phyloP scores from a whole-genome alignment of 2,888 invertebrate species.

The Drosophila sordidapex region DNA sequence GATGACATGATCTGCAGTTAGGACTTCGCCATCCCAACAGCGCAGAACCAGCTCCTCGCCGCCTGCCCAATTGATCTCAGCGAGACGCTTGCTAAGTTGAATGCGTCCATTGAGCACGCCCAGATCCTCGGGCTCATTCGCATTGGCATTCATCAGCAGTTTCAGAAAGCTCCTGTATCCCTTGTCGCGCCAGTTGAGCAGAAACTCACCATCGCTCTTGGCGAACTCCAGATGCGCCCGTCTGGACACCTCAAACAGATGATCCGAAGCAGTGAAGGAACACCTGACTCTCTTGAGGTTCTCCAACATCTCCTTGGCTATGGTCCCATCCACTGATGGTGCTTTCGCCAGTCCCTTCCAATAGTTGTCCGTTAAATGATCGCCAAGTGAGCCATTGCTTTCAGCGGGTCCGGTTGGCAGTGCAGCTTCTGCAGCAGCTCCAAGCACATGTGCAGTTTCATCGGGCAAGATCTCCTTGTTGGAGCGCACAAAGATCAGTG shows the following conservation, averaged over 20 bases:
- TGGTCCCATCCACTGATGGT: conserved; percentile 74
- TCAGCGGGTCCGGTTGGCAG: conserved; percentile 30
- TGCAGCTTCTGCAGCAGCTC: conserved; percentile 28
- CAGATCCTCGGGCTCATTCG: conserved; percentile 45
- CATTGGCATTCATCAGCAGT: conserved; percentile 86
- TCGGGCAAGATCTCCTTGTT: conserved; percentile 83
- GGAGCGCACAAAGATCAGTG: conserved; percentile 77
- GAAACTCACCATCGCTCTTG: conserved; percentile 89
- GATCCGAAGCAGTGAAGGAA: conserved; percentile 87
- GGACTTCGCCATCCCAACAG: conserved; percentile 82
- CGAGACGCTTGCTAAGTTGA: conserved; percentile 66
- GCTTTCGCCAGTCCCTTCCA: conserved; percentile 59
- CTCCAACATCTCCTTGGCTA: conserved; percentile 86
- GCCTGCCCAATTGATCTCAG: conserved; percentile 67
- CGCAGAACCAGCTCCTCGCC: conserved; percentile 53
- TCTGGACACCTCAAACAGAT: conserved; percentile 89
- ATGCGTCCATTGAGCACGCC: conserved; percentile 81
- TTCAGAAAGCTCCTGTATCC: conserved; percentile 90
- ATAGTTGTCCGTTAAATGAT: conserved; percentile 77
- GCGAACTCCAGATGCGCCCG: conserved; percentile 87
- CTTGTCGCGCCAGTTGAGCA: conserved; percentile 90
- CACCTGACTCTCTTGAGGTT: conserved; percentile 86
- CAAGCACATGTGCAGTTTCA: conserved; percentile 68
- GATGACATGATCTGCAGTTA: conserved; percentile 87
- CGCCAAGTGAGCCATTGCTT: conserved; percentile 81